Base-by-base conservation (phyloP, 2,797 vertebrate species). In the Enteromius paludinosus region DNA sequence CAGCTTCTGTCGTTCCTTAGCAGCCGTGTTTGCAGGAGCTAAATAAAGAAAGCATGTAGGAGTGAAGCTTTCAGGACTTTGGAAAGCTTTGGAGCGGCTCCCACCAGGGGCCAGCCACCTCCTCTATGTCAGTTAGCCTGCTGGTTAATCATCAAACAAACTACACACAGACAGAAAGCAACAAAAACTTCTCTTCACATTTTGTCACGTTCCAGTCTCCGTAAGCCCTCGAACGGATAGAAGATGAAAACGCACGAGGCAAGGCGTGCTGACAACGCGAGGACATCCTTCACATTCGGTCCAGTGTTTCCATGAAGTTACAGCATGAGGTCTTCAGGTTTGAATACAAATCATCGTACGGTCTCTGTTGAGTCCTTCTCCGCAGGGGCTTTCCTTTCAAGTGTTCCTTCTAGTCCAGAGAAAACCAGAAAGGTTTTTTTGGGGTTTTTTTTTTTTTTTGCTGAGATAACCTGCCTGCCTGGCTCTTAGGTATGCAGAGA, bases 71-170 rank as follows among this genome's bases (percentile, higher is more conserved):
- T 87, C 75, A 86, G 85, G 85, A 84, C 75, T 86, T 88, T 82
- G 84, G 83, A 88, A 88, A 85, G 84, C 87, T 84, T 87, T 84
- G 85, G 84, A 87, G 85, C 75, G 62, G 83, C 87, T 88, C 85
- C 87, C 87, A 88, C 84, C 83, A 88, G 87, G 84, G 87, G 87
- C 87, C 87, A 88, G 82, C 85, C 86, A 87, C 90, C 86, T 88
- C 83, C 87, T 87, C 82, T 89, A 80, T 84, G 86, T 87, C 82
- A 87, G 79, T 86, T 87, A 87, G 86, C 80, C 86, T 87, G 83
- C 85, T 86, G 82, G 88, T 84, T 86, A 88, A 89, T 86, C 86
- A 90, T 80, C 86, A 87, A 87, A 87, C 79, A 82, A 80, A 87
- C 81, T 78, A 84, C 83, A 87, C 79, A 79, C 82, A 83, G 85